phyloP scores from a whole-genome alignment of 92 coral and sea anemone genomes.

The Ricordea florida region DNA sequence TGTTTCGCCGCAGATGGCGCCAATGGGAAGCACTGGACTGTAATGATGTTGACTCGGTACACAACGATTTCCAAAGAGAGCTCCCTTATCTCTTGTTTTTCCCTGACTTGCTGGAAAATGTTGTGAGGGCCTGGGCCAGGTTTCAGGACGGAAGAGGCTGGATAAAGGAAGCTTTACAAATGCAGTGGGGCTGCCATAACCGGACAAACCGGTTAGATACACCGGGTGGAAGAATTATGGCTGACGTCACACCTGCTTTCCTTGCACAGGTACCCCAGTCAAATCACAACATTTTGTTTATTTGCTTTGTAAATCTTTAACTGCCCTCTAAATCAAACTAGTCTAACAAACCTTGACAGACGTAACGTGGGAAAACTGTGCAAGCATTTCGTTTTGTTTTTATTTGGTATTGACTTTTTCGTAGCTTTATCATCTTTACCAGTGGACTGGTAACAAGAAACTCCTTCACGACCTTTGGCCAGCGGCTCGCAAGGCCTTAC shows the following conservation, averaged over 20 bases:
- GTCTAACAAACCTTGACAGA: too few relatives aligned
- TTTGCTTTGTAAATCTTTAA: background rate
- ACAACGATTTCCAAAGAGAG: conserved; percentile 90
- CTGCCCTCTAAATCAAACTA: too few relatives aligned
- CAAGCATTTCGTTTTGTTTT: too few relatives aligned
- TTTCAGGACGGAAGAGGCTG: conserved; percentile 58
- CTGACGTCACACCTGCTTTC: conserved; percentile 86
- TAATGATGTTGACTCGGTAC: conserved; percentile 89
- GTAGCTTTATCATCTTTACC: conserved; percentile 83
- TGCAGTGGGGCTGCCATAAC: conserved; percentile 73
- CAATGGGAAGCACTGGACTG: conserved; percentile 95
- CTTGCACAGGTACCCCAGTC: conserved; percentile 64
- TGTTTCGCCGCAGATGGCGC: conserved; percentile 58
- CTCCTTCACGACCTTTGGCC: conserved; percentile 83
- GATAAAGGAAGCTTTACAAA: conserved; percentile 66
- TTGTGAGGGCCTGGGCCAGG: conserved; percentile 86
- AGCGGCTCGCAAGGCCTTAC: conserved; percentile 65
- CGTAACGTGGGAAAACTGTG: too few relatives aligned
- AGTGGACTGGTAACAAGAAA: conserved; percentile 73
- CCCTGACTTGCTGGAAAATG: conserved; percentile 76
- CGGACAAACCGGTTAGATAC: conserved; percentile 64
- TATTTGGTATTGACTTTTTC: background rate
- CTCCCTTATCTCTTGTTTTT: conserved; percentile 78
- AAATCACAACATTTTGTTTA: background rate
- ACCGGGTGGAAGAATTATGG: conserved; percentile 84